phyloP scores from a whole-genome alignment of 2,797 vertebrate species.

The Cetoscarus ocellatus region DNA sequence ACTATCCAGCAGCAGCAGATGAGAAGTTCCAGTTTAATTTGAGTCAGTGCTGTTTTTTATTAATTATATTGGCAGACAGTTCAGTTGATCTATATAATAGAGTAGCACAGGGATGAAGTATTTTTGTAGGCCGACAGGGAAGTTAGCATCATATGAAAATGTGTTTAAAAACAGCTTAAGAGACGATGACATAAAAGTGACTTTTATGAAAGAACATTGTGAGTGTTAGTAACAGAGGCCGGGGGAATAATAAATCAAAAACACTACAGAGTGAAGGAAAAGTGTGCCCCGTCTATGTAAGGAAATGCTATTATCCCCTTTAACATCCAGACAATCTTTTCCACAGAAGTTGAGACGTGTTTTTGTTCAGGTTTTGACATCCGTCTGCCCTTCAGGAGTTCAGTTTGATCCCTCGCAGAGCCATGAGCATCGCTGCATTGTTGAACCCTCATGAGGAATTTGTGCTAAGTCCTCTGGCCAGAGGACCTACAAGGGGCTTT shows the following conservation, averaged over 20 bases:
- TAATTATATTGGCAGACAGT: no score
- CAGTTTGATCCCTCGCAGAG: constrained; percentile 53
- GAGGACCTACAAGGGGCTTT: constrained; percentile 40
- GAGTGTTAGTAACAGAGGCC: background rate
- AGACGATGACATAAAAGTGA: background rate
- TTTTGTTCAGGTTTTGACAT: constrained; percentile 13
- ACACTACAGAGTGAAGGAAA: background rate
- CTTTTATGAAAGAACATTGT: constrained; percentile 8
- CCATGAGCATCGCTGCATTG: constrained; percentile 57
- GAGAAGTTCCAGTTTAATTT: no score
- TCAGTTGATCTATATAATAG: no score
- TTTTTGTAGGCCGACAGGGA: no score
- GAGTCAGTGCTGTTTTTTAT: no score
- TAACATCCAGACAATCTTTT: constrained; percentile 21
- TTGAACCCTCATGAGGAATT: constrained; percentile 76
- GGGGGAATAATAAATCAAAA: constrained; percentile 4
- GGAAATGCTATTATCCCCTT: constrained; percentile 35
- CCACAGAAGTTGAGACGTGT: constrained; percentile 11
- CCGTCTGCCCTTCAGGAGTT: constrained; percentile 40
- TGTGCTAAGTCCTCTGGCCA: constrained; percentile 57
- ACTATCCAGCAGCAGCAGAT: no score
- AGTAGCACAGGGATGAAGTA: no score
- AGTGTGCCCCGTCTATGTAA: constrained; percentile 16
- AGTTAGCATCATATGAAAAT: background rate
- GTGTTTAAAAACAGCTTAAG: background rate